phyloP scores from a whole-genome alignment of 2,113 vertebrate genomes.

The Machaerirhynchus nigripectus region DNA sequence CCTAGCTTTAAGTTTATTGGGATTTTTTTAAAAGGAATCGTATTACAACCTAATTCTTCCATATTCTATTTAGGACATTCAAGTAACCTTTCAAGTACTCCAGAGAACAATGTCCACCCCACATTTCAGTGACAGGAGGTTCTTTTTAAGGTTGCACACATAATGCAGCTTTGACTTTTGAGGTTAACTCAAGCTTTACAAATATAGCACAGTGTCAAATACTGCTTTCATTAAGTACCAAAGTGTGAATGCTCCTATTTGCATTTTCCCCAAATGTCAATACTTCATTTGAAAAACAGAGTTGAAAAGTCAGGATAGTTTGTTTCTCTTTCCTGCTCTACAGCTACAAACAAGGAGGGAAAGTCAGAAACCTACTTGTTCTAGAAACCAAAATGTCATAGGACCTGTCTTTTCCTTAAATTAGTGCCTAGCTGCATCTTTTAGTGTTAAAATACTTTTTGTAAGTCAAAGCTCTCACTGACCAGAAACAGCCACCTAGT shows the following conservation, averaged over 20 bases:
- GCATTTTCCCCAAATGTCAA: neutral
- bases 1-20: neutral
- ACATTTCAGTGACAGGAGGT: neutral
- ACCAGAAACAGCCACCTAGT: neutral
- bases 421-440: neutral
- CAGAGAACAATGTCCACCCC: neutral
- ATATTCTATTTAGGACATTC: neutral
- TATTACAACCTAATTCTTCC: neutral
- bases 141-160: neutral
- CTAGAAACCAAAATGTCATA: neutral
- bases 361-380: neutral
- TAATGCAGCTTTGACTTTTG: neutral
- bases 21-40: neutral
- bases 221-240: neutral
- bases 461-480: neutral
- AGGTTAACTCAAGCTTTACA: constrained; percentile 25
- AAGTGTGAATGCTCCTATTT: neutral
- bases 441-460: neutral
- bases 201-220: constrained; percentile 25
- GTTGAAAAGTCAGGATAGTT: neutral
- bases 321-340: neutral
- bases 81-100: neutral
- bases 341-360: neutral
- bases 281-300: neutral
- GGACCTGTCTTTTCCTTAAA: neutral